A percentile compares a stretch with the other conserved stretches of the same genome.
Evolutionary conservation across 37 sponge, comb jelly and placozoan genomes (phyloP).

Genomic region (Theonella swinhoei): DNA sequence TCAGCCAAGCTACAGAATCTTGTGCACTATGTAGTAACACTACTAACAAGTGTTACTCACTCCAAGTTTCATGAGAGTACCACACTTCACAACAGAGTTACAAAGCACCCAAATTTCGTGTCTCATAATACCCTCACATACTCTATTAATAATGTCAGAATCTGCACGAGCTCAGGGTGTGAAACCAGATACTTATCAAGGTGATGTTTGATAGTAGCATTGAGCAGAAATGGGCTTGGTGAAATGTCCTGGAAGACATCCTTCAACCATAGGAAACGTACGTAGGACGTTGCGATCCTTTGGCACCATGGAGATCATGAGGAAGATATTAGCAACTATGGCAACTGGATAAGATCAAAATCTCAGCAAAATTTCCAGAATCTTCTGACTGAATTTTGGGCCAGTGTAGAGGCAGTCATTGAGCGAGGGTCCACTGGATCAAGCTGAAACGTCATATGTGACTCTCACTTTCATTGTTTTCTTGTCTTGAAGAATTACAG

Average conservation of each 20-base stretch:
- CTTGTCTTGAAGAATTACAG: slow-evolving; percentile 41
- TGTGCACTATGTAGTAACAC: too few species aligned
- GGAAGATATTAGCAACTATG: slow-evolving; percentile 22
- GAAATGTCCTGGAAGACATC: slow-evolving; percentile 10
- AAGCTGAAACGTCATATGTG: slow-evolving; percentile 49
- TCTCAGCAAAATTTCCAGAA: slow-evolving; percentile 17
- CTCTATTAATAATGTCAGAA: too few species aligned
- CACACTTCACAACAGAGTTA: too few species aligned
- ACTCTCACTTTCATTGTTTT: slow-evolving; percentile 29
- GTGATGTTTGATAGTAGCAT: too few species aligned
- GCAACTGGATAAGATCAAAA: slow-evolving; percentile 35
- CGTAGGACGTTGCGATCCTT: slow-evolving; percentile 46
- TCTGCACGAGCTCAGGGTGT: slow-evolving; percentile 7
- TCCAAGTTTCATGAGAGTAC: too few species aligned
- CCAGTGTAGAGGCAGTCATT: slow-evolving; percentile 41
- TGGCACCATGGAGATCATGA: slow-evolving; percentile 30
- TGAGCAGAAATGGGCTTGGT: slow-evolving; percentile 16
- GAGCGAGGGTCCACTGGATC: slow-evolving; percentile 34
- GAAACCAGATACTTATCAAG: not conserved
- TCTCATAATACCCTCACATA: too few species aligned
- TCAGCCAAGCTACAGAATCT: too few species aligned
- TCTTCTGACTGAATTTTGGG: slow-evolving; percentile 45
- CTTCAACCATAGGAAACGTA: slow-evolving; percentile 37
- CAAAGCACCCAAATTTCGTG: too few species aligned
- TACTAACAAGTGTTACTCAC: too few species aligned